Evolutionary conservation across 2,797 vertebrate genomes (phyloP), one percentile per base, ranked within the genome.

Genomic region (Chelonia mydas): DNA sequence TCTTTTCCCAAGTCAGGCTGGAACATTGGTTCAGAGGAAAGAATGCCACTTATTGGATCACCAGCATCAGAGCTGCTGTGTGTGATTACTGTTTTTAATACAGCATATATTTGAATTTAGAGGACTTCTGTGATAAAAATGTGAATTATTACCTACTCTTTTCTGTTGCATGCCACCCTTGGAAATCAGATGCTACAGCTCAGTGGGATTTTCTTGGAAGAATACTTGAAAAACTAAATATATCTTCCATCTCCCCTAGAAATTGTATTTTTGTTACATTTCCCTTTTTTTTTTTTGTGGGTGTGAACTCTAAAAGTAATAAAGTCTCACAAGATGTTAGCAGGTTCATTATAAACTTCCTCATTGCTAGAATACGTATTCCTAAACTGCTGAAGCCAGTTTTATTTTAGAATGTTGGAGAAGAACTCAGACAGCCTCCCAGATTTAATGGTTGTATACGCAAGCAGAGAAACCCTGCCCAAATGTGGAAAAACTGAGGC

Each of bases 401-500:
- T 90, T 25, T 83, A 3, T 55, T 89, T 81, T 61, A 55, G 89
- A 86, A 65, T n/a, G 11, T 28, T 76, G 83, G 45, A 53, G 89
- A 47, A 85, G 5, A 21, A 0, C 6, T 74, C 51, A 28, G 3
- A 74, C 47, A 7, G 12, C 85, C 90, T 86, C 82, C 50, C 78
- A 61, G 90, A 83, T 84, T 89, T 92, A 95, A 12, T 11, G 41
- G 84, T 33, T 79, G 47, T 51, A 51, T 31, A 9, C 86, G 57
- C 90, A 87, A 92, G 92, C n/a, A 88, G 68, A 94, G 1, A 93
- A 53, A 55, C 49, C 76, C 83, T 96, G 94, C 88, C 93, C 96
- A 95, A 93, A 95, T 96, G 95, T 95, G 95, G 96, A 95, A 92
- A 90, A 95, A 92, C 2, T 1, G 76, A 53, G 81, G 54, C n/a